A percentile compares a stretch with the other conserved stretches of the same genome.
Conservation (phyloP, 2,888 invertebrate species). For the Criorhina ranunculi region DNA sequence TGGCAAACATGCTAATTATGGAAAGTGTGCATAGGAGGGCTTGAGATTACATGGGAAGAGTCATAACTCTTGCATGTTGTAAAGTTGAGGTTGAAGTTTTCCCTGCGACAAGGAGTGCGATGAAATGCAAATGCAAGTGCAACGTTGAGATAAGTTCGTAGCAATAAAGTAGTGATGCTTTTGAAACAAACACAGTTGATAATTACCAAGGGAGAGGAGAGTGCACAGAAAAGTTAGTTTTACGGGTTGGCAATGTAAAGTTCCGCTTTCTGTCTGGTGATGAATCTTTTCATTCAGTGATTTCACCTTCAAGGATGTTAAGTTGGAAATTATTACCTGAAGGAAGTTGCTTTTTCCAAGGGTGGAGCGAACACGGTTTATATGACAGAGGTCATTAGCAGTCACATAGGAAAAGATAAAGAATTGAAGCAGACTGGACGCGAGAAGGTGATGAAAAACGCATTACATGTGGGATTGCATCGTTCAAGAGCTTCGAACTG, state of each 20-base stretch:
- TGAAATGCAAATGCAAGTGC: slow-evolving; percentile 72
- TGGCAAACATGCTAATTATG: slow-evolving; percentile 74
- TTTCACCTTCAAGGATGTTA: neutral
- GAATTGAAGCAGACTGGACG: too few species aligned
- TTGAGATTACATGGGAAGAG: slow-evolving; percentile 64
- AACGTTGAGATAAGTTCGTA: slow-evolving; percentile 61
- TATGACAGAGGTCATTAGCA: too few species aligned
- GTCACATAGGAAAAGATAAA: too few species aligned
- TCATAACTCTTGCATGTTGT: slow-evolving; percentile 67
- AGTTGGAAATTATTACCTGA: neutral
- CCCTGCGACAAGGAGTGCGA: slow-evolving; percentile 1
- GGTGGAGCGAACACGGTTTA: too few species aligned
- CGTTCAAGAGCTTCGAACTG: too few species aligned
- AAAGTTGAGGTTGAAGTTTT: slow-evolving; percentile 56
- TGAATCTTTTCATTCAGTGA: slow-evolving; percentile 20
- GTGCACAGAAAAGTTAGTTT: slow-evolving; percentile 21
- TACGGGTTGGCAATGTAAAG: slow-evolving; percentile 3
- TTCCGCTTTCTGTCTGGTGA: slow-evolving; percentile 35
- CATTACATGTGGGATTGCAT: too few species aligned
- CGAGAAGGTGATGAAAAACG: too few species aligned
- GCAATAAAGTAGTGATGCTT: slow-evolving; percentile 57
- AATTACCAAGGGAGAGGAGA: slow-evolving; percentile 23
- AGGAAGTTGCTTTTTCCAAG: neutral
- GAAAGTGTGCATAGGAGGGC: slow-evolving; percentile 67
- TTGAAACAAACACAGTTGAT: slow-evolving; percentile 57